A percentile compares a stretch with the other conserved stretches of the same genome.
Conservation (phyloP, 1,140 invertebrate species). For the Branchinecta lynchi region DNA sequence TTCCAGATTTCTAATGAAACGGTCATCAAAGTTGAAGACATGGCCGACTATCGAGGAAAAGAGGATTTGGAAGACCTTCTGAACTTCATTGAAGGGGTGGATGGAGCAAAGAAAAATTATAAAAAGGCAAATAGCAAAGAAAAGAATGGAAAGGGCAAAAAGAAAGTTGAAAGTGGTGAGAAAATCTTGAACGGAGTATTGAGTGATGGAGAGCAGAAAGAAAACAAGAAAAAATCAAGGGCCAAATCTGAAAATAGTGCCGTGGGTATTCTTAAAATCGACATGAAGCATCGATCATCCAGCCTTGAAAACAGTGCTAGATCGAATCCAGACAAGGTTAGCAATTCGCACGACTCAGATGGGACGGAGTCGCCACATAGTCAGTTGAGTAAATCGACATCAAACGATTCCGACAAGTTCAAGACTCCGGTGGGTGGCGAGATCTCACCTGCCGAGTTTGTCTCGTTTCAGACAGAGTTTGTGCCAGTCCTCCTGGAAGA, state of each 20-base stretch:
- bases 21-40: background rate
- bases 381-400: background rate
- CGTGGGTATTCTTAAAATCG: background rate
- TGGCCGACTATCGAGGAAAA: background rate
- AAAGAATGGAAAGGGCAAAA: background rate
- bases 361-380: background rate
- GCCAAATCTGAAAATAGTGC: conserved; percentile 7
- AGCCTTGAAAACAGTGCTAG: background rate
- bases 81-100: background rate
- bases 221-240: background rate
- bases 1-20: background rate
- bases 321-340: background rate
- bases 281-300: background rate
- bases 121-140: background rate
- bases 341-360: background rate
- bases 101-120: background rate
- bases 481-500: background rate
- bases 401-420: background rate
- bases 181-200: background rate
- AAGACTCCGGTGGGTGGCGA: background rate
- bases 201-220: conserved; percentile 6
- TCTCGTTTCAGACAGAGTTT: background rate
- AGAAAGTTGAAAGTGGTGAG: background rate
- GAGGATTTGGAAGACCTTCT: background rate
- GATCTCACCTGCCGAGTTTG: background rate